phyloP scores from a whole-genome alignment of 2,797 vertebrate species.

The Halcyon badia region DNA sequence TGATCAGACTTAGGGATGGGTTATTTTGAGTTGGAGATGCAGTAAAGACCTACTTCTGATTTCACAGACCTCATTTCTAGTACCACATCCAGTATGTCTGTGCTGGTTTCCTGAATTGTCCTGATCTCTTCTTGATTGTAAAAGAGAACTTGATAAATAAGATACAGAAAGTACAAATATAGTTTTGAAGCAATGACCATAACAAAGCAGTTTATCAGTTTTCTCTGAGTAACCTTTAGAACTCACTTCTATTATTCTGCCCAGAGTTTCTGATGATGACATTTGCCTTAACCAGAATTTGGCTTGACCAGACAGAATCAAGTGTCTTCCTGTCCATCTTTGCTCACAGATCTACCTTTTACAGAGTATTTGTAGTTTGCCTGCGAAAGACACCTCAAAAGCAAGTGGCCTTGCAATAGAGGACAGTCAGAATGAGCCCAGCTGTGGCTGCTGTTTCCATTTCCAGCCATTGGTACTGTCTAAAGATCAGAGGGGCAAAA shows the following conservation, averaged over 20 bases:
- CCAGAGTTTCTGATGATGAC: neutral
- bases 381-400: neutral
- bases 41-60: neutral
- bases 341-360: neutral
- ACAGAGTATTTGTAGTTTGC: neutral
- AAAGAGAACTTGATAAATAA: neutral
- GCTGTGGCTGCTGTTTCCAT: neutral
- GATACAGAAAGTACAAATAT: neutral
- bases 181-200: neutral
- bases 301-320: neutral
- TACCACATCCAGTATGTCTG: neutral
- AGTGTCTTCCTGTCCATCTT: neutral
- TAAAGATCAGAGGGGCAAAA: neutral
- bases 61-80: neutral
- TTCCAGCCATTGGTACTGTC: neutral
- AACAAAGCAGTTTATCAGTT: neutral
- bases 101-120: neutral
- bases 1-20: neutral
- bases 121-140: neutral
- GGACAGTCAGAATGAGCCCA: neutral
- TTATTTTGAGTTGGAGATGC: neutral
- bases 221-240: neutral
- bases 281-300: neutral
- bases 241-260: neutral
- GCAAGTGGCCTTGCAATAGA: neutral